Base-by-base conservation (phyloP, 2,797 vertebrate species). In the Silurus lanzhouensis region DNA sequence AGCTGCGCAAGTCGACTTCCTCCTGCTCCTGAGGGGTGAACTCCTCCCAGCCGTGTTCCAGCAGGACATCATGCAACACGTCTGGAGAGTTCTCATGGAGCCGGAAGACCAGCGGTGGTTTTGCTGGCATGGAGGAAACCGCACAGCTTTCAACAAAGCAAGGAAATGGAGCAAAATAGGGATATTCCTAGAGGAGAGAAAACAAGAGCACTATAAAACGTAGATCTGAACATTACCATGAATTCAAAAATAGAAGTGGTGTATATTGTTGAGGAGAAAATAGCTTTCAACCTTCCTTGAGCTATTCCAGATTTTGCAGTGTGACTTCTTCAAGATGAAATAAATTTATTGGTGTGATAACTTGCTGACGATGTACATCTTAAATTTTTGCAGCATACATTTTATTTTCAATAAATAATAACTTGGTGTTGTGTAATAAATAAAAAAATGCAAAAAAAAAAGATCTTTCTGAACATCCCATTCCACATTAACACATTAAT, bases 21-120 rank as follows among this genome's bases (percentile, higher is more conserved):
- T 92, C 90, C n/a, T 88, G 93, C 27, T 88, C 83, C 1, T 86
- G 87, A 19, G 90, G 83, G 4, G 96, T 88, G 25, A 94, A 96
- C 78, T 95, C 94, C 71, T 91, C 89, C 96, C 96, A 96, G 0
- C 95, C 95, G 0, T 94, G 93, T 92, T 97, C 96, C 89, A 96
- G 90, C 2, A 96, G 94, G 80, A 97, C 95, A n/a, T 96, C 94
- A 64, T 94, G 93, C 46, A 97, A 92, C 86, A 96, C 87, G 60
- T 90, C 84, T 0, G 95, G 95, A 7, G 91, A 91, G 19, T 87
- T 88, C 3, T 94, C 91, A 0, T 95, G 95, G 7, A 96, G 90
- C 46, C 93, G 92, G 89, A 96, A 96, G 71, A 96, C 95, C 84
- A 95, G 90, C 0, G 95, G 90, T 22, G 5, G 0, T 55, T 55